Evolutionary conservation across 2,888 invertebrate genomes (phyloP), one percentile per base, ranked within the genome.

Genomic region (Drosophila anomelani): DNA sequence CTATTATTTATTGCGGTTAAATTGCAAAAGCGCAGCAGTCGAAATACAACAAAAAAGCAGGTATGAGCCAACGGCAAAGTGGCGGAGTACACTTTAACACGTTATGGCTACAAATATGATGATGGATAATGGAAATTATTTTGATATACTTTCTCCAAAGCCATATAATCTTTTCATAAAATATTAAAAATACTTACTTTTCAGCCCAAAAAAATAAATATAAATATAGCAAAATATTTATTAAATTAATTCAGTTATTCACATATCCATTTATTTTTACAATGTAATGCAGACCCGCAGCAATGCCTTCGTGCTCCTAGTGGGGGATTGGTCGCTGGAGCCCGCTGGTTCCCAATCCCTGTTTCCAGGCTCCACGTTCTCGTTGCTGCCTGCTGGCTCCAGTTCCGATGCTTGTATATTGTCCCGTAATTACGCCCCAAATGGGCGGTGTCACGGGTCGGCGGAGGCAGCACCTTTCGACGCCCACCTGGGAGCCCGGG

Each of bases 1-100:
- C 68, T 68, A 85, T 84, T 79, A 85, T 85, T 85, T 82, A 85
- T 83, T 74, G 79, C 76, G 69, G 59, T 62, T 66, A 78, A 82
- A 82, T 80, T 85, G 73, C 73, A 74, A 76, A 77, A 81, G 70
- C 71, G 73, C 73, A 75, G 77, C 72, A 71, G 67, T 66, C 61
- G 62, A 72, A 53, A 23, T 72, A 67, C 53, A 81, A 17, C n/a
- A 47, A 47, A 47, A 68, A 61, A 73, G 29, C 34, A 70, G 71
- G 26, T 64, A 61, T 23, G 51, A 36, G 36, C 51, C 55, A 68
- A 68, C 55, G 23, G 53, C 26, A 56, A 29, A 62, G 67, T 36
- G 39, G 46, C 6, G 7, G 15, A 15, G 58, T 43, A 36, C 54
- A 69, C 60, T 44, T 15, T 15, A 4, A 46, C 8, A 15, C 15